A percentile compares a stretch with the other conserved stretches of the same genome.
phyloP scores from a whole-genome alignment of 1,140 invertebrate species.

The Ips nitidus region DNA sequence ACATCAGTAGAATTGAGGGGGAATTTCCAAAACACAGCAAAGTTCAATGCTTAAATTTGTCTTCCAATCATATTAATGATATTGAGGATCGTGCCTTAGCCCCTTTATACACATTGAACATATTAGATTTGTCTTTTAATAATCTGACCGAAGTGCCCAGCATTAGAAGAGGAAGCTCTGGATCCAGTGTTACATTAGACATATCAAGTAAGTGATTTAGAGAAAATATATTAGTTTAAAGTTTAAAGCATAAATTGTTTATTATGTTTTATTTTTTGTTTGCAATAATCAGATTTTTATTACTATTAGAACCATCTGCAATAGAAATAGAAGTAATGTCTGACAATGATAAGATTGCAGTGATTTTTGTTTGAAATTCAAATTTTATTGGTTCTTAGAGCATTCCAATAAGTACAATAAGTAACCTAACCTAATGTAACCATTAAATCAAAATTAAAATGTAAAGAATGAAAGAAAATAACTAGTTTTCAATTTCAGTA shows the following conservation, averaged over 20 bases:
- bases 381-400: too few relatives aligned
- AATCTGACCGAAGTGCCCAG: conserved; percentile 70
- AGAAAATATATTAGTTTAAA: not conserved
- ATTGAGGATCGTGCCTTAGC: conserved; percentile 57
- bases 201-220: conserved; percentile 58
- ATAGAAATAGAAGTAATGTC: too few relatives aligned
- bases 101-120: conserved; percentile 62
- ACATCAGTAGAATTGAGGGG: conserved; percentile 62
- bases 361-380: too few relatives aligned
- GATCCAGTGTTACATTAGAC: conserved; percentile 61
- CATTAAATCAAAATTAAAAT: too few relatives aligned
- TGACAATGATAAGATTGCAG: too few relatives aligned
- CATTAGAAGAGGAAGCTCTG: conserved; percentile 56
- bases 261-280: too few relatives aligned
- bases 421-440: too few relatives aligned
- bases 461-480: too few relatives aligned
- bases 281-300: too few relatives aligned
- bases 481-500: too few relatives aligned
- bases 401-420: too few relatives aligned
- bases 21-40: conserved; percentile 67
- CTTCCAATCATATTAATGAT: conserved; percentile 63
- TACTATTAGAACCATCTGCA: too few relatives aligned
- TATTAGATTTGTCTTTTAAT: conserved; percentile 71
- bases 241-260: not conserved
- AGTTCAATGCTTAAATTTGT: conserved; percentile 71